Conservation (phyloP, 2,797 vertebrate species). For the Dromococcyx pavoninus region DNA sequence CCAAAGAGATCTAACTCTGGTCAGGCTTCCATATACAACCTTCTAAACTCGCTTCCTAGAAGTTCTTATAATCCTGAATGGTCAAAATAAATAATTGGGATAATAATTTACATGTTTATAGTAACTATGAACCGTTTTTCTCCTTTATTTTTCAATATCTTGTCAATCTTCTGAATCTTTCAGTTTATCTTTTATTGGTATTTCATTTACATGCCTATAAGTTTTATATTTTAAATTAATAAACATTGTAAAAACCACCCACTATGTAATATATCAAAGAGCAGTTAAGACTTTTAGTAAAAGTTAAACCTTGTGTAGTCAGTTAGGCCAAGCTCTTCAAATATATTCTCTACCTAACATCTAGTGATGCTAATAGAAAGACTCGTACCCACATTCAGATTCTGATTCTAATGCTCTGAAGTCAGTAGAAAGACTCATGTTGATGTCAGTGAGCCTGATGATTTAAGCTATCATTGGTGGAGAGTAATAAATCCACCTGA, state of each 20-base stretch:
- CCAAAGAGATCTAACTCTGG: background rate
- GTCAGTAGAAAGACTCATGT: background rate
- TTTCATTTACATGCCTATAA: conserved; percentile 12
- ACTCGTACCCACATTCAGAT: background rate
- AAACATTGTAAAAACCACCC: background rate
- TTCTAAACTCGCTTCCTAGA: background rate
- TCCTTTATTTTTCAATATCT: conserved; percentile 4
- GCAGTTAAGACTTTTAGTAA: background rate
- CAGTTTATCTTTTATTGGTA: background rate
- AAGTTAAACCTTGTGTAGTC: background rate
- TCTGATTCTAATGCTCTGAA: background rate
- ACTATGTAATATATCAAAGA: background rate
- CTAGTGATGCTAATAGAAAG: background rate
- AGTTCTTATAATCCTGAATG: background rate
- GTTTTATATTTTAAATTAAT: conserved; percentile 47
- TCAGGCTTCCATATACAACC: background rate
- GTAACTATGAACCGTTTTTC: background rate
- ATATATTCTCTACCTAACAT: background rate
- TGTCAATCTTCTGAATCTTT: conserved; percentile 22
- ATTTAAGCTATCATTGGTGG: conserved; percentile 11
- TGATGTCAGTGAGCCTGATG: background rate
- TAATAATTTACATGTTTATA: conserved; percentile 23
- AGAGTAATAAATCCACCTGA: background rate
- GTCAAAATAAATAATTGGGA: background rate
- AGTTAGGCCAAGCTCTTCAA: background rate